Base-by-base conservation (phyloP, 1,140 invertebrate species). In the Rhizoglyphus robini region DNA sequence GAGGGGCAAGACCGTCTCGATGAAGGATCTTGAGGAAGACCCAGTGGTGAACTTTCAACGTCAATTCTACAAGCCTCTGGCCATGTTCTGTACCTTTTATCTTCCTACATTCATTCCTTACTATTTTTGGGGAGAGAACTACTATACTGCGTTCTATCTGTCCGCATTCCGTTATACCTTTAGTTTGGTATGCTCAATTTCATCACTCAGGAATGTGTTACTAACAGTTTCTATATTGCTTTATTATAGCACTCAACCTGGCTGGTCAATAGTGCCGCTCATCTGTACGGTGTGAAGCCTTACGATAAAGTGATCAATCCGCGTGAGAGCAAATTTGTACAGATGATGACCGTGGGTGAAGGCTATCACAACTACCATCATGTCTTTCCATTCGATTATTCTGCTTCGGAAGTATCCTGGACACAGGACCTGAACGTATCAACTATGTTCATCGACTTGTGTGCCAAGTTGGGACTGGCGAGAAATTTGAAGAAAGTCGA, bases 181-280 rank as follows among this genome's bases (percentile, higher is more conserved):
- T 75, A 3, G 15, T 29, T 60, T 60, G 58, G 58, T 60, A 46
- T 20, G 3, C 13, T n/a, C 8, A 11, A 41, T 41, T 41, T 41
- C 51, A 8, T 20, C 51, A 54, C 51, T 54, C 5, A 54, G 5
- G 51, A 30, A 23, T 23, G 51, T 8, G 8, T 31, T 38, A 59
- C 30, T 34, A 29, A 38, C 31, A 59, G 25, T 20, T 59, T 29
- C 4, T 38, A 13, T 20, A 60, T 60, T 46, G 2, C 81, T 83
- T 13, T 83, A 88, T 71, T 85, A 11, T 78, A 97, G 20, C 90
- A 99, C 73, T 83, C 85, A 68, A 97, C 94, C 1, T 98, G 94
- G 93, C 78, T 76, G 4, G 79, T 81, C 11, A 81, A 81, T 71
- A 78, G 75, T 67, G 75, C 76, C 13, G 80, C 80, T 27, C 80